These are phyloP conservation scores for Saimiri boliviensis DNA, from an alignment of 2,113 vertebrate species.

Conservation along the genomic window DNA sequence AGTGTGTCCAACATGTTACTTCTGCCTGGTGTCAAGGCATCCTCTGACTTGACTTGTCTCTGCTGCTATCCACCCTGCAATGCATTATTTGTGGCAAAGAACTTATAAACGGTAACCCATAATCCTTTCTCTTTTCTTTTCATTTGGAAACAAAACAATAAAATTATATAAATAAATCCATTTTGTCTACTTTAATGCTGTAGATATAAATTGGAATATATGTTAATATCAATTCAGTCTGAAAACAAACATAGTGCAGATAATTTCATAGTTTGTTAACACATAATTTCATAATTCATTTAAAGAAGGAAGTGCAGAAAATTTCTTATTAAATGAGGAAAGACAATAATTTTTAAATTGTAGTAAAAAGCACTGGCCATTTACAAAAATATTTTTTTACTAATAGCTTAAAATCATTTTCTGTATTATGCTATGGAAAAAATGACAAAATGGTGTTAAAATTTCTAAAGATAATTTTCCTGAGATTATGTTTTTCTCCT, in stretches of 20 bases:
- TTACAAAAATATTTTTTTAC: not conserved
- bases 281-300: not conserved
- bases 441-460: not conserved
- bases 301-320: not conserved
- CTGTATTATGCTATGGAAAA: not conserved
- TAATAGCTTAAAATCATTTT: not conserved
- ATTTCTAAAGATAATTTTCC: not conserved
- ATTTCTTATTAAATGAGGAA: not conserved
- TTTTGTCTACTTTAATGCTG: not conserved
- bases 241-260: not conserved
- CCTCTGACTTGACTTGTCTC: not conserved
- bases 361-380: not conserved
- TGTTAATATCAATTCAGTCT: not conserved
- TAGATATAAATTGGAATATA: not conserved
- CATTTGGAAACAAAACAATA: constrained; percentile 15
- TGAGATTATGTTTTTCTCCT: not conserved
- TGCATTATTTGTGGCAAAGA: not conserved
- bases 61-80: not conserved
- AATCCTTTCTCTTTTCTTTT: constrained; percentile 11
- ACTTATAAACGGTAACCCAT: not conserved
- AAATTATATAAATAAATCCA: constrained; percentile 32
- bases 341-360: not conserved
- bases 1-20: not conserved
- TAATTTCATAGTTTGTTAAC: not conserved
- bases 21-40: not conserved